Evolutionary conservation across 2,888 invertebrate species (phyloP), one percentile per base, ranked within the genome.

Genomic region (Iselma pallidipennis): DNA sequence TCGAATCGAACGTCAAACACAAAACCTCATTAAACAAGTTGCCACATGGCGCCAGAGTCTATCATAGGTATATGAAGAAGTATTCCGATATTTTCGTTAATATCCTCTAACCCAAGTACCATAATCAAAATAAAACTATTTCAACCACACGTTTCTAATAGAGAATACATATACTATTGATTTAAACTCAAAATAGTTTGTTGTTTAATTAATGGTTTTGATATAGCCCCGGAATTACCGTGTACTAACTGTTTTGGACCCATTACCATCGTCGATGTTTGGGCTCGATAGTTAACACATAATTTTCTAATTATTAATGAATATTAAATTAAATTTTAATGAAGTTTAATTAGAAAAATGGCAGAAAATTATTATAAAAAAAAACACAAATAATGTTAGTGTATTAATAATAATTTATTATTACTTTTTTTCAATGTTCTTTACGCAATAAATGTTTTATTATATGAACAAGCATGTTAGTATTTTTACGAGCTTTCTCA

Each of bases 401-500:
- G 52, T 58, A 65, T 61, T 56, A 64, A 66, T 58, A 65, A 58
- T 56, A 64, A 66, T 55, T 56, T 57, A 66, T 62, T 61, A 37
- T 37, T 37, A 37, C 2, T 16, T 37, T 42, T 64, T 65, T 63
- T 61, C 59, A 59, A 29, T 29, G 54, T 61, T 58, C 66, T 63
- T 62, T 61, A 59, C 63, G 61, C 58, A 61, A 57, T 68, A 67
- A 68, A 67, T 67, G 66, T 66, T 69, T 70, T 67, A 70, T 71
- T 68, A 71, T 66, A 67, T 66, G 68, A 65, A 73, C 70, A 72
- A 72, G 69, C 71, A 73, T 71, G 72, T 71, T 72, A 73, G 65
- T 70, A 71, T 71, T 70, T 73, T 73, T 73, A 73, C 72, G 73
- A 71, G 69, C 71, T 66, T 69, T 71, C 69, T 71, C 73, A 59